Conservation (phyloP, 2,797 vertebrate genomes). For the Platyrinchus mystaceus region DNA sequence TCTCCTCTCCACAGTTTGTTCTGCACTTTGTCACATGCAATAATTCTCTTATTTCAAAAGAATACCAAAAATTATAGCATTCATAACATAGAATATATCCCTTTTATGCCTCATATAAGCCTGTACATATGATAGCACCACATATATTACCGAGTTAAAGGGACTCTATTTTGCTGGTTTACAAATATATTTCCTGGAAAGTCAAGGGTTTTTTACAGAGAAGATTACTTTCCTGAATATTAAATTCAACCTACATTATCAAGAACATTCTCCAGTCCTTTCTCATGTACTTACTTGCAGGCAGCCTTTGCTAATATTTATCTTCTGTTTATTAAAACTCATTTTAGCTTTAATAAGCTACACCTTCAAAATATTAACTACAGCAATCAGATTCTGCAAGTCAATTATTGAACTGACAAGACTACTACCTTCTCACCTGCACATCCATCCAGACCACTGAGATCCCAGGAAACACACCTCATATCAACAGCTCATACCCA, state of each 20-base stretch:
- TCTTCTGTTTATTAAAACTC: background rate
- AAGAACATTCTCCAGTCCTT: background rate
- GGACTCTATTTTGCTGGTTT: background rate
- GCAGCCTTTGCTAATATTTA: background rate
- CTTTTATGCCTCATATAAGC: background rate
- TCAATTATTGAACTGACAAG: background rate
- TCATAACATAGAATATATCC: background rate
- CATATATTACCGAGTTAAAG: background rate
- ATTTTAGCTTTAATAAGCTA: background rate
- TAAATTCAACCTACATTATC: background rate
- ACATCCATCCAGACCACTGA: background rate
- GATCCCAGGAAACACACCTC: background rate
- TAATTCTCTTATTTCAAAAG: background rate
- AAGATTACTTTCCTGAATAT: background rate
- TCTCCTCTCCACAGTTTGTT: background rate
- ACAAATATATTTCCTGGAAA: background rate
- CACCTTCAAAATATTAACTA: background rate
- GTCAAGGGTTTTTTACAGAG: background rate
- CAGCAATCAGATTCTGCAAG: background rate
- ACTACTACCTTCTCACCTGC: background rate
- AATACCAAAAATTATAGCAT: background rate
- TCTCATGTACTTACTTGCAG: background rate
- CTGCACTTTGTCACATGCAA: background rate
- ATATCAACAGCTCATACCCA: background rate
- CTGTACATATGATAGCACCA: background rate